Conservation (phyloP, 2,113 vertebrate genomes). For the Rhineura floridana region DNA sequence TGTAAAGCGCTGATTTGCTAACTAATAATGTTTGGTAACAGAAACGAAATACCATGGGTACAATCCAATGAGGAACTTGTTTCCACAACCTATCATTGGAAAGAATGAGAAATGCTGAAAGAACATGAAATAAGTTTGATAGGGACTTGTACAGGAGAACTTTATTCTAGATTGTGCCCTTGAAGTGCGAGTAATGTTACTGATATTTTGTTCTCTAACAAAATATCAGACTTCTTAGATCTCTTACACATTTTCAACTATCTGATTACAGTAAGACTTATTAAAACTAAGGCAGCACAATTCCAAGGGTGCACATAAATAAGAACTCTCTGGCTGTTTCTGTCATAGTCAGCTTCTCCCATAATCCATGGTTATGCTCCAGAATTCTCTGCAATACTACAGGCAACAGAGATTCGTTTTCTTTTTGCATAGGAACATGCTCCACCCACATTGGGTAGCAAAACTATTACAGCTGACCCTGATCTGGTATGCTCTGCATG, state of each 20-base stretch:
- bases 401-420: not conserved
- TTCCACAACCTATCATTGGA: not conserved
- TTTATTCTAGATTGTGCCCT: not conserved
- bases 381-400: not conserved
- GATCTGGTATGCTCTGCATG: not conserved
- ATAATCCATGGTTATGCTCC: not conserved
- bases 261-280: not conserved
- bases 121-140: not conserved
- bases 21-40: not conserved
- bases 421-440: not conserved
- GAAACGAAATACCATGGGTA: not conserved
- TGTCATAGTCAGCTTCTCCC: not conserved
- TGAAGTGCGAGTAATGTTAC: not conserved
- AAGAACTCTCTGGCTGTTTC: not conserved
- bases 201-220: not conserved
- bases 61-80: not conserved
- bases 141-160: not conserved
- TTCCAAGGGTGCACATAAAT: not conserved
- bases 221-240: not conserved
- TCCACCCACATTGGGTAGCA: not conserved
- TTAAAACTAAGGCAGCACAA: not conserved
- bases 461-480: not conserved
- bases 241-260: no score
- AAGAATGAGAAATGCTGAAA: no score
- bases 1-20: not conserved